Base-by-base conservation (phyloP, 2,888 invertebrate genomes). In the Neria commutata region DNA sequence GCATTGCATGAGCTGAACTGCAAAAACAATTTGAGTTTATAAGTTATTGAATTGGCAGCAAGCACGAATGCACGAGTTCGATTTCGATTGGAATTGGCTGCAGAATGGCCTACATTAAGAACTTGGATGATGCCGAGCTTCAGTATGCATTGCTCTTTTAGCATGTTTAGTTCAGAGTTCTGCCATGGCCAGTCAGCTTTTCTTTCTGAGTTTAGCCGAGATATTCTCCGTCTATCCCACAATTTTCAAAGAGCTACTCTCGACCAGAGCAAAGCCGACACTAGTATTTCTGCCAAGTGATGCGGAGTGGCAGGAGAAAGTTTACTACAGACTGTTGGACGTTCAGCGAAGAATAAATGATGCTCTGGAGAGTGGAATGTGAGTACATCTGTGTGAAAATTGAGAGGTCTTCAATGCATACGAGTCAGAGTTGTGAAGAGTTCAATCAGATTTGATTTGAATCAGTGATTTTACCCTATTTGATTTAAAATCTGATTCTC, bases 151-250 rank as follows among this genome's bases (percentile, higher is more conserved):
- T 33, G 24, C 37, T n/a, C 37, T 17, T 33, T 54, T 53, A 47
- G 29, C 45, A 48, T 14, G 37, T n/a, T n/a, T n/a, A n/a, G n/a
- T n/a, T n/a, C n/a, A n/a, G 59, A 60, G 63, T 61, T 51, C 3
- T 3, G 46, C 11, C 24, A 78, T 81, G 80, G 63, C 78, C 37
- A 78, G 76, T 65, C 76, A 80, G 56, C 65, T 82, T 14, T 80
- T 81, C 61, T 76, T 80, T 58, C 71, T 81, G 45, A 78, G 79
- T 54, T 69, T 79, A 59, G 81, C 81, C 17, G 78, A 88, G 71
- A 83, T 89, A 45, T 90, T 90, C 74, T 85, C 85, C 16, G 84
- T 88, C 5, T 88, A 90, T 71, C 88, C 90, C 1, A 85, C 85
- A 69, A 81, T 90, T 2, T 83, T 91, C 77, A 85, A 86, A 1